A percentile compares a stretch with the other conserved stretches of the same genome.
Evolutionary conservation across 2,113 vertebrate genomes (phyloP).

Genomic region (Puma concolor): DNA sequence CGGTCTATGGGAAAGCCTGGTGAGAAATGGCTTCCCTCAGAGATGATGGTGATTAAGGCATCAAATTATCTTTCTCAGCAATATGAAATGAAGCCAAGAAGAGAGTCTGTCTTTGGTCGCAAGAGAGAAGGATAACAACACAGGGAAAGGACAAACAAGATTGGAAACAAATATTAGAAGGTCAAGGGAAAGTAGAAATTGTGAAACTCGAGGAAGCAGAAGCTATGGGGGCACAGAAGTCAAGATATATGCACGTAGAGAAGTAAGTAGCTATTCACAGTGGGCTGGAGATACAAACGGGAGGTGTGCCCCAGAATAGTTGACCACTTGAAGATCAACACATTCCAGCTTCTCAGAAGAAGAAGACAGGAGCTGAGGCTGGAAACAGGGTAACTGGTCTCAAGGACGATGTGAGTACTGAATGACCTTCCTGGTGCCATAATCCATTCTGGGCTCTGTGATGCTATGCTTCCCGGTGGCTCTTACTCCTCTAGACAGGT

Average conservation of each 20-base stretch:
- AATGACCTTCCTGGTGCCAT: not conserved
- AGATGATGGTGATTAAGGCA: not conserved
- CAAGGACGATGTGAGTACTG: not conserved
- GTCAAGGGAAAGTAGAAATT: not conserved
- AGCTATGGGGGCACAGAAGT: not conserved
- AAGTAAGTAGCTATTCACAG: not conserved
- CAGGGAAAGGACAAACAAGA: not conserved
- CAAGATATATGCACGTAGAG: not conserved
- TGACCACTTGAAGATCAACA: not conserved
- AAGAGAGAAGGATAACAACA: not conserved
- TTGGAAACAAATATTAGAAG: not conserved
- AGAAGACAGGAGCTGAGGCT: not conserved
- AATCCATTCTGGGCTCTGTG: not conserved
- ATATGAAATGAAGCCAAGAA: not conserved
- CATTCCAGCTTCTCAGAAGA: not conserved
- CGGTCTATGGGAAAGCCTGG: too few species aligned
- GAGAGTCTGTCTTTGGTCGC: not conserved
- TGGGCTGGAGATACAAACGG: not conserved
- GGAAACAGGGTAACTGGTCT: not conserved
- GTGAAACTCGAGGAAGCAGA: not conserved
- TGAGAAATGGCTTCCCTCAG: not conserved
- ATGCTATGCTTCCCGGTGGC: too few species aligned
- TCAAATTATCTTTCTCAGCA: not conserved
- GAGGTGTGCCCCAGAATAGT: accelerated
- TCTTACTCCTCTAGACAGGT: not conserved